phyloP scores from a whole-genome alignment of 2,888 invertebrate species.

The Leptopterna dolabrata region DNA sequence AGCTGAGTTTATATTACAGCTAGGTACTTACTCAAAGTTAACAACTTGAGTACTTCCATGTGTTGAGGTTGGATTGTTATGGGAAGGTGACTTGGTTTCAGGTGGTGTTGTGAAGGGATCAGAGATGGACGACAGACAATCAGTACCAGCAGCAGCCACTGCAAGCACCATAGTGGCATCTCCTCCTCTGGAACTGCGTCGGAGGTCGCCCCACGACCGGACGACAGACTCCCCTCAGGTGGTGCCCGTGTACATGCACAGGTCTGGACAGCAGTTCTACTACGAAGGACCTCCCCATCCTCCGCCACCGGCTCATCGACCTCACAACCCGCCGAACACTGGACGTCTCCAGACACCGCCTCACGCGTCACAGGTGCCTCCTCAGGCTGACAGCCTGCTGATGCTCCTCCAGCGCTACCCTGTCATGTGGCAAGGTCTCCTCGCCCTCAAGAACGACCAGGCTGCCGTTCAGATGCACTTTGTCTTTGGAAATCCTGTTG shows the following conservation, averaged over 20 bases:
- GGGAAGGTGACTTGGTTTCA: not conserved
- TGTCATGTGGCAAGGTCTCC: slow-evolving; percentile 96
- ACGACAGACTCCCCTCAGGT: slow-evolving; percentile 77
- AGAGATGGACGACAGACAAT: slow-evolving; percentile 38
- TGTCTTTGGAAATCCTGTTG: slow-evolving; percentile 91
- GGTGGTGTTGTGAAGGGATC: slow-evolving; percentile 34
- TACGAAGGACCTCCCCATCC: slow-evolving; percentile 66
- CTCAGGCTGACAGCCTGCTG: slow-evolving; percentile 84
- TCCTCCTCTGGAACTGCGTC: slow-evolving; percentile 61
- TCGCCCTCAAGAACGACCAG: slow-evolving; percentile 96
- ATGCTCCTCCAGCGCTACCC: slow-evolving; percentile 91
- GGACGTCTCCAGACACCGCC: slow-evolving; percentile 74
- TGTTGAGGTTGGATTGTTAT: too few species aligned
- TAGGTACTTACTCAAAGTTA: too few species aligned
- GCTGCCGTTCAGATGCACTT: slow-evolving; percentile 99
- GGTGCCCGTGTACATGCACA: slow-evolving; percentile 72
- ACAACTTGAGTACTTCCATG: too few species aligned
- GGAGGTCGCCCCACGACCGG: slow-evolving; percentile 70
- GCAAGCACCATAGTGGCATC: slow-evolving; percentile 53
- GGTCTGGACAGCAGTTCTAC: slow-evolving; percentile 63
- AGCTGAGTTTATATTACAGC: too few species aligned
- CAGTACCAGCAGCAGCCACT: slow-evolving; percentile 14
- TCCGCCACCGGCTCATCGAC: slow-evolving; percentile 66
- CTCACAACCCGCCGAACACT: slow-evolving; percentile 67
- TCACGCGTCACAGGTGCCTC: slow-evolving; percentile 82